A percentile compares a stretch with the other conserved stretches of the same genome.
These are phyloP conservation scores for Sternotherus odoratus DNA, from an alignment of 2,797 vertebrate species.

Conservation along the genomic window DNA sequence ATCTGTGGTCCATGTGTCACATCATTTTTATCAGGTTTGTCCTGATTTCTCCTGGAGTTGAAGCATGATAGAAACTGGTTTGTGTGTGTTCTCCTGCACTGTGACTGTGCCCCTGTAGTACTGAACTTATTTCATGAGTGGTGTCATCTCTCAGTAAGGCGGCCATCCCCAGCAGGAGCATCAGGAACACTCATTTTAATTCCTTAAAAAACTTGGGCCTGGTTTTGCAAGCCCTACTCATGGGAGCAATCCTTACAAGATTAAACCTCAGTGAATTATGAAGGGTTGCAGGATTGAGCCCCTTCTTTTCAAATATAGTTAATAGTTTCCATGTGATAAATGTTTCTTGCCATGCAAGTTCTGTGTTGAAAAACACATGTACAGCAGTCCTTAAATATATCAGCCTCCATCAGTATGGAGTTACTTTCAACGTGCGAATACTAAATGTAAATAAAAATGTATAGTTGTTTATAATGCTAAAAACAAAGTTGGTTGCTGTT, in stretches of 20 bases:
- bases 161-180: rapidly evolving
- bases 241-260: not conserved
- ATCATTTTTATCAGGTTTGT: rapidly evolving
- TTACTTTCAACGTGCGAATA: not conserved
- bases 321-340: not conserved
- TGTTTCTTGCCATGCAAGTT: not conserved
- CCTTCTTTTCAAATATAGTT: not conserved
- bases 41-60: not conserved
- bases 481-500: not conserved
- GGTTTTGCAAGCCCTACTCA: not conserved
- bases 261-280: not conserved
- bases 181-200: not conserved
- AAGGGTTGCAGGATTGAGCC: not conserved
- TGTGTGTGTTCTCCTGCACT: not conserved
- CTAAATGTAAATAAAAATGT: not conserved
- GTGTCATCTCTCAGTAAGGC: not conserved
- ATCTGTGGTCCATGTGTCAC: not conserved
- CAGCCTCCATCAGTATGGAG: not conserved
- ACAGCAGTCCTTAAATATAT: rapidly evolving
- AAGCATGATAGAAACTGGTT: rapidly evolving
- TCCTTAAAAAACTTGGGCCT: constrained; percentile 8
- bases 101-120: not conserved
- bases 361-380: not conserved
- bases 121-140: not conserved
- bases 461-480: not conserved